Base-by-base conservation (phyloP, 1,140 invertebrate species). In the Magallana ariakensis region DNA sequence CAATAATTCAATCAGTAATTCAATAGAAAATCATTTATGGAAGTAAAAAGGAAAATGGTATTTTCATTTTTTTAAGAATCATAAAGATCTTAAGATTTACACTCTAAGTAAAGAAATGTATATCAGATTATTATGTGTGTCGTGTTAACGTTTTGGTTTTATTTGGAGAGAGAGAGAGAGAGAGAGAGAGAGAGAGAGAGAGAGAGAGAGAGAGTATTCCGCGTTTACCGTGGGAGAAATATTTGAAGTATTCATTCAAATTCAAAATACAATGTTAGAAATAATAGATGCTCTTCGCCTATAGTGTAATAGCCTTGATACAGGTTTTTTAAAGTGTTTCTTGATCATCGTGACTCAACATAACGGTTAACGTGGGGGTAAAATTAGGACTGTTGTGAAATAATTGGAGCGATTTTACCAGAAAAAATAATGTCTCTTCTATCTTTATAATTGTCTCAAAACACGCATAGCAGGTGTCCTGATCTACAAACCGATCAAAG, bases 301-400 rank as follows among this genome's bases (percentile, higher is more conserved):
- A 26, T 75, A 46, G 5, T 26, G 33, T 75, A 75, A 75, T 75
- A 10, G 10, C 66, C 66, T 75, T 19, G 22, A 9, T 75, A 26
- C 66, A 26, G 22, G 22, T 26, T 26, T 46, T 75, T 26, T 10
- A 15, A 75, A 75, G 33, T 75, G 22, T 11, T 75, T 33, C 22
- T 75, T 13, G 66, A 75, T 75, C 33, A 75, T 26, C 66, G 8
- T 75, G 66, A 75, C 66, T 75, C 66, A 75, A 75, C 66, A 75
- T 75, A 33, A 75, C 66, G 22, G 22, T 75, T 75, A 75, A 26
- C 66, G 66, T 75, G 22, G 26, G 33, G 66, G 66, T 33, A 13
- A 75, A 75, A 75, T 75, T 75, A 75, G 66, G 66, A 33, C 15
- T 75, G 22, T 75, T 46, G 66, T 26, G 33, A 75, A 75, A 75